These are phyloP conservation scores for Diachrysia chrysitis DNA, from an alignment of 2,888 invertebrate species.

Conservation along the genomic window DNA sequence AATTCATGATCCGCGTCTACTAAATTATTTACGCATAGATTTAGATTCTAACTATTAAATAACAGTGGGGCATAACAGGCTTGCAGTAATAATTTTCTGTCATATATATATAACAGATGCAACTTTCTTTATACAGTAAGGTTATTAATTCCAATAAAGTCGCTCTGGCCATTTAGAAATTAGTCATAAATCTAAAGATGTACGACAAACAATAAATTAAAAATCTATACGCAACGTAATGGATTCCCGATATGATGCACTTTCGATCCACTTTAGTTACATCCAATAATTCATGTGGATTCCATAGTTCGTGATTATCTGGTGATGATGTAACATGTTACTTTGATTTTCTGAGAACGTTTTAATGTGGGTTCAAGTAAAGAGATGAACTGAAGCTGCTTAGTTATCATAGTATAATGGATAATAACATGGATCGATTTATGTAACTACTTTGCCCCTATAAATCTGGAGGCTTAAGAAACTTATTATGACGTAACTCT, in stretches of 20 bases:
- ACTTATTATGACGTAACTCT: background rate
- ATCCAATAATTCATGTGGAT: slow-evolving; percentile 49
- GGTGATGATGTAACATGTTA: slow-evolving; percentile 41
- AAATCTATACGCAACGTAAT: slow-evolving; percentile 52
- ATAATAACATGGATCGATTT: background rate
- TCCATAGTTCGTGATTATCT: slow-evolving; percentile 52
- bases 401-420: background rate
- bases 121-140: slow-evolving; percentile 32
- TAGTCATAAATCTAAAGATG: slow-evolving; percentile 44
- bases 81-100: slow-evolving; percentile 12
- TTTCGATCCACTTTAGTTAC: slow-evolving; percentile 60
- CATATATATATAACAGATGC: slow-evolving; percentile 22
- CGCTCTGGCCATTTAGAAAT: slow-evolving; percentile 32
- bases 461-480: background rate
- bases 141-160: slow-evolving; percentile 37
- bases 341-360: slow-evolving; percentile 9
- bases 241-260: slow-evolving; percentile 59
- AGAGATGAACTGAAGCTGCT: background rate
- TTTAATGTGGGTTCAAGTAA: slow-evolving; percentile 8
- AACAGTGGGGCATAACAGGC: background rate
- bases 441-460: background rate
- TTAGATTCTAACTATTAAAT: slow-evolving; percentile 10
- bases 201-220: slow-evolving; percentile 53
- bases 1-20: slow-evolving; percentile 31
- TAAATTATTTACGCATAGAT: slow-evolving; percentile 24